A percentile compares a stretch with the other conserved stretches of the same genome.
Conservation (phyloP, 2,888 invertebrate species). For the Scaptomyza caliginosa region DNA sequence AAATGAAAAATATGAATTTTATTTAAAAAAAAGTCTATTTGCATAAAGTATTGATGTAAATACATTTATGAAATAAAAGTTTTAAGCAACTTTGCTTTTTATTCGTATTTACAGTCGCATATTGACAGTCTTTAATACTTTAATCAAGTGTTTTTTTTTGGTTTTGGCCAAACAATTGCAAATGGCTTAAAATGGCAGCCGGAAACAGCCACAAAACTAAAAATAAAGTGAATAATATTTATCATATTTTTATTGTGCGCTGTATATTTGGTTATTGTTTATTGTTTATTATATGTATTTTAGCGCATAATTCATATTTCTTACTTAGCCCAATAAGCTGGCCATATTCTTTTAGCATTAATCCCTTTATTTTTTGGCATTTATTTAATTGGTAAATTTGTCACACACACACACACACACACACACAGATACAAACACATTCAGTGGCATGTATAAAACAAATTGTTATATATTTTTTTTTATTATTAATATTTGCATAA, state of each 20-base stretch:
- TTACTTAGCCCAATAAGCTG: conserved; percentile 42
- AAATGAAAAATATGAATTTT: too few species aligned
- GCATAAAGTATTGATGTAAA: too few species aligned
- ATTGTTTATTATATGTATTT: conserved; percentile 19
- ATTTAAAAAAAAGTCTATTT: too few species aligned
- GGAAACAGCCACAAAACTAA: too few species aligned
- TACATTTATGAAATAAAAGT: too few species aligned
- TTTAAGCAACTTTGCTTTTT: too few species aligned
- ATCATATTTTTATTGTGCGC: conserved; percentile 21
- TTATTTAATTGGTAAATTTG: conserved; percentile 73
- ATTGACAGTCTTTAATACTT: conserved; percentile 21
- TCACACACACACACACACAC: conserved; percentile 37
- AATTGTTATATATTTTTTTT: conserved; percentile 39
- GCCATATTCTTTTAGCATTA: conserved; percentile 51
- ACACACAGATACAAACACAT: conserved; percentile 1
- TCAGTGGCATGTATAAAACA: conserved; percentile 31
- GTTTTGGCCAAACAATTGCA: conserved; percentile 2
- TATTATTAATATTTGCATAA: conserved; percentile 60
- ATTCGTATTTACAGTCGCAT: background rate
- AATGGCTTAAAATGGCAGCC: conserved; percentile 13
- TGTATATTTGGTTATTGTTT: background rate
- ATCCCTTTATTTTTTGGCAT: conserved; percentile 65
- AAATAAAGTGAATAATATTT: conserved; percentile 14
- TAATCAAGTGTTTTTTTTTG: conserved; percentile 14
- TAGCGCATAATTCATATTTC: conserved; percentile 32